These are phyloP conservation scores for Caenorhabditis panamensis DNA, from an alignment of 2,888 invertebrate species.

Conservation along the genomic window DNA sequence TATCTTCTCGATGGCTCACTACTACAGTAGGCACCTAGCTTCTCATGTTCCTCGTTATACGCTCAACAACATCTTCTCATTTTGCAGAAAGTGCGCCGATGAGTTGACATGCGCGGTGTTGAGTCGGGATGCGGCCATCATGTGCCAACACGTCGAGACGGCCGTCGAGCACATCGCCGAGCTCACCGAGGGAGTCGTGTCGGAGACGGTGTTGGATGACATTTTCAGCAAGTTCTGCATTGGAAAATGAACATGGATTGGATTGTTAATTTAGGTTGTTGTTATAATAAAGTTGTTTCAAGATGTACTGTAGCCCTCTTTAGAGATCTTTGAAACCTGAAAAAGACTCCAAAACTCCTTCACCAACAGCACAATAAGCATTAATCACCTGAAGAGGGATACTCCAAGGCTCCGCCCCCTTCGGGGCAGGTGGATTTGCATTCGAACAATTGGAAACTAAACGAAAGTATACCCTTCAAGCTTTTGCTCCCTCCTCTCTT, in stretches of 20 bases:
- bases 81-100: constrained; percentile 53
- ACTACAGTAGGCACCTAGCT: constrained; percentile 19
- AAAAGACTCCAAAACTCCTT: not conserved
- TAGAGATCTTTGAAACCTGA: too few relatives aligned
- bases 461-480: too few relatives aligned
- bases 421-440: too few relatives aligned
- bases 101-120: constrained; percentile 38
- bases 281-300: not conserved
- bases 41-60: not conserved
- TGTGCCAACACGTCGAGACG: constrained; percentile 86
- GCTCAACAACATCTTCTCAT: constrained; percentile 30
- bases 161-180: constrained; percentile 87
- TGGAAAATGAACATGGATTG: constrained; percentile 86
- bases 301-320: too few relatives aligned
- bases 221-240: constrained; percentile 92
- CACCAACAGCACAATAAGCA: too few relatives aligned
- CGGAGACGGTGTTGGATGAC: constrained; percentile 89
- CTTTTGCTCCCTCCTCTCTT: too few relatives aligned
- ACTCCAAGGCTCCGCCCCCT: too few relatives aligned
- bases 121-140: constrained; percentile 71
- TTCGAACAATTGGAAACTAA: too few relatives aligned
- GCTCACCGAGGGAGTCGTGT: constrained; percentile 88
- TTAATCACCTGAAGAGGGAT: too few relatives aligned
- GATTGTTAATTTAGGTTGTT: too few relatives aligned
- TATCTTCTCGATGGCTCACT: constrained; percentile 59